phyloP scores from a whole-genome alignment of 2,113 vertebrate species.

The Antigone vipio region DNA sequence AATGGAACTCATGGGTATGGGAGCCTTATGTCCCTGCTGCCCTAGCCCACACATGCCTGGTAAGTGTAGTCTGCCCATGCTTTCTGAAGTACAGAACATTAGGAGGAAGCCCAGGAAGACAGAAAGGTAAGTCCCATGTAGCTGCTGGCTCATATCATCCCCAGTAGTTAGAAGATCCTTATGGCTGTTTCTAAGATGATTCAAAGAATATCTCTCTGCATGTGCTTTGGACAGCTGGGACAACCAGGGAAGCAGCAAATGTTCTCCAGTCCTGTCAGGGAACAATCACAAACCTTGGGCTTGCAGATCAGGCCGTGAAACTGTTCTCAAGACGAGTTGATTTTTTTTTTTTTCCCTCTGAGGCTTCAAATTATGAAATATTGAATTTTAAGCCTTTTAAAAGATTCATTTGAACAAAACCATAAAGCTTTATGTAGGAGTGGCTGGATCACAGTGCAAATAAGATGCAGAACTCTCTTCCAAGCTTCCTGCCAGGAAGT shows the following conservation, averaged over 20 bases:
- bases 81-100: not conserved
- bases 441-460: not conserved
- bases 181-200: not conserved
- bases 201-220: not conserved
- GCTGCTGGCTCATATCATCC: not conserved
- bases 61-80: accelerated
- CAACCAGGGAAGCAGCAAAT: not conserved
- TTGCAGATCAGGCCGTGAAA: not conserved
- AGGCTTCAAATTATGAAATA: not conserved
- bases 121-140: not conserved
- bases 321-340: not conserved
- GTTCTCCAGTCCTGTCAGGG: not conserved
- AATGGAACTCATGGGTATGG: not conserved
- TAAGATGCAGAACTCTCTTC: not conserved
- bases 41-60: accelerated
- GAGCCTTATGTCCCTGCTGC: not conserved
- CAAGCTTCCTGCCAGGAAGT: not conserved
- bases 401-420: not conserved
- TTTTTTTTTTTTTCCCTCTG: not conserved
- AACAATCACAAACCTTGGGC: not conserved
- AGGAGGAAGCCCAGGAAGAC: not conserved
- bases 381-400: not conserved
- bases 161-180: not conserved
- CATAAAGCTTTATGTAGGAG: not conserved
- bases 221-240: not conserved